These are phyloP conservation scores for Harpegnathos saltator DNA, from an alignment of 1,140 invertebrate genomes.

Conservation along the genomic window DNA sequence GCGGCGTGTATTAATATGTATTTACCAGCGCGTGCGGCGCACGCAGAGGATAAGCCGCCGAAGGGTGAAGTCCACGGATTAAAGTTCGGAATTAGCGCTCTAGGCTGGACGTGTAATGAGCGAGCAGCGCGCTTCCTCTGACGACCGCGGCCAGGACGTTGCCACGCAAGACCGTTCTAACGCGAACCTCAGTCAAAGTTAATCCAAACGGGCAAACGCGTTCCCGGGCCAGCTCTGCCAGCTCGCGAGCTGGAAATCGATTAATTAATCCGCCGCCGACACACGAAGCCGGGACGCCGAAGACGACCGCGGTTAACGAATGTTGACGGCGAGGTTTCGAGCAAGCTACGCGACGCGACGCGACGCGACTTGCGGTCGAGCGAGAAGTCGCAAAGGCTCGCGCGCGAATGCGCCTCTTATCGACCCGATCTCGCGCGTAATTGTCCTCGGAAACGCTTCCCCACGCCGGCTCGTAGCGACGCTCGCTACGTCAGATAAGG, in stretches of 20 bases:
- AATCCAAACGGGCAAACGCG: constrained; percentile 5
- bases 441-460: constrained; percentile 27
- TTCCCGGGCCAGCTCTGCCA: neutral
- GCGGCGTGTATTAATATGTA: constrained; percentile 32
- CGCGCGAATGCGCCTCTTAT: neutral
- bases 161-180: neutral
- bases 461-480: constrained; percentile 7
- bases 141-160: neutral
- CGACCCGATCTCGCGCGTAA: constrained; percentile 6
- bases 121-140: neutral
- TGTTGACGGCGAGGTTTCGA: too few species aligned
- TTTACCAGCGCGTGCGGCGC: neutral
- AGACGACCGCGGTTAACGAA: too few species aligned
- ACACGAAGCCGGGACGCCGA: too few species aligned
- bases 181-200: constrained; percentile 25
- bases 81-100: neutral
- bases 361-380: too few species aligned
- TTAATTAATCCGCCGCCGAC: too few species aligned
- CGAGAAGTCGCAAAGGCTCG: neutral
- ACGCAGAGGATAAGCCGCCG: neutral
- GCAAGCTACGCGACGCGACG: too few species aligned
- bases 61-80: constrained; percentile 16
- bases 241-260: neutral
- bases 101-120: constrained; percentile 8
- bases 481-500: constrained; percentile 21